These are phyloP conservation scores for Atractosteus spatula DNA, from an alignment of 2,113 vertebrate species.

Conservation along the genomic window DNA sequence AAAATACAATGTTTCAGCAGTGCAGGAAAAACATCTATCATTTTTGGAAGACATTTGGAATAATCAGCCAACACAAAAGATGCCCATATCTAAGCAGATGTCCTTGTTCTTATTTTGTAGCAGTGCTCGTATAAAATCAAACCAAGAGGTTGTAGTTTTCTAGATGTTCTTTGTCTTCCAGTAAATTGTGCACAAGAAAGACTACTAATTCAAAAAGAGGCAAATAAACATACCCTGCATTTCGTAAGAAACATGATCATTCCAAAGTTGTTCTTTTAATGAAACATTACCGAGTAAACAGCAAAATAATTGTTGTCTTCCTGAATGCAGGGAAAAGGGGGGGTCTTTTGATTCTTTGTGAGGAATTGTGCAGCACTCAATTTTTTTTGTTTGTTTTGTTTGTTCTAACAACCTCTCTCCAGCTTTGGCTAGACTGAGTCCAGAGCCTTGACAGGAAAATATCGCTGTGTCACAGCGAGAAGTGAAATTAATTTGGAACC, in stretches of 20 bases:
- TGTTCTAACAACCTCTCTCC: constrained; percentile 49
- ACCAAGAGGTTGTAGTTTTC: no score
- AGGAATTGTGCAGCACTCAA: constrained; percentile 46
- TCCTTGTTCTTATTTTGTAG: no score
- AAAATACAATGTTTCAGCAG: constrained; percentile 39
- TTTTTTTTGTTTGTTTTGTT: constrained; percentile 34
- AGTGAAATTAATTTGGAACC: constrained; percentile 64
- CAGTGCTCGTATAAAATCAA: no score
- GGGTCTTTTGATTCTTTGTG: constrained; percentile 44
- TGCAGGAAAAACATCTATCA: no score
- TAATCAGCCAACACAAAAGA: no score
- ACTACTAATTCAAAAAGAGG: no score
- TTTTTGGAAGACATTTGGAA: no score
- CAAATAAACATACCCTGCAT: no score
- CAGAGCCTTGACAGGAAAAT: constrained; percentile 51
- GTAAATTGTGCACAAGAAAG: no score
- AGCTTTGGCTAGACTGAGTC: constrained; percentile 53
- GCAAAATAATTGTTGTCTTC: constrained; percentile 45
- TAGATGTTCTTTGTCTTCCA: no score
- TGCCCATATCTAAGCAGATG: no score
- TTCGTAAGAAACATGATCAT: constrained; percentile 4
- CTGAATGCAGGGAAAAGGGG: constrained; percentile 40
- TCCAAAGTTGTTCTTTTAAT: constrained; percentile 24
- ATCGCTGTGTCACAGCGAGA: constrained; percentile 61
- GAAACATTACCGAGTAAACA: no score